Base-by-base conservation (phyloP, 1,140 invertebrate genomes). In the Temnothorax nylanderi region DNA sequence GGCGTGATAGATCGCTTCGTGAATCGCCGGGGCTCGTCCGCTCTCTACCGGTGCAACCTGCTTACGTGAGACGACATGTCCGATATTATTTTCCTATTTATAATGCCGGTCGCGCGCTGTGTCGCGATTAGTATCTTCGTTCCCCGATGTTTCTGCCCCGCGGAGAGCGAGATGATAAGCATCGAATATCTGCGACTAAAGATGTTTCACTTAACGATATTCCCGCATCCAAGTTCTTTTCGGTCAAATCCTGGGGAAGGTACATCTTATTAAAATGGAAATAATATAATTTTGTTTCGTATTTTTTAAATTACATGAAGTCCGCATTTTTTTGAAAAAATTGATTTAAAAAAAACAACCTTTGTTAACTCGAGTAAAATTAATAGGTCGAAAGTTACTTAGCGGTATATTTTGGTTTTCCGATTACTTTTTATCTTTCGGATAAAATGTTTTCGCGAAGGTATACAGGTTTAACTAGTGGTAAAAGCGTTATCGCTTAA, bases 11-110 rank as follows among this genome's bases (percentile, higher is more conserved):
- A 91, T 80, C 51, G 67, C 41, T 37, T 75, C 54, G 80, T 44
- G 80, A 84, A 75, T 76, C 64, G 54, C 32, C 32, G 26, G 51
- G 82, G 80, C 85, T 76, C 87, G 82, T 86, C 87, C 87, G 88
- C 84, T 91, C 88, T 91, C 89, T 91, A 90, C 84, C 71, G 87
- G 85, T 86, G 90, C 91, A 94, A 94, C 94, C 93, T 94, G 94
- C 93, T 95, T 93, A 92, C 91, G 86, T 87, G 89, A 56, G 64
- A 88, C 74, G 72, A 87, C 64, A 47, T 64, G 49, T 88, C 86
- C 86, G 85, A 93, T 94, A 93, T 94, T 91, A 95, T 95, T 94
- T 93, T 86, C 87, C 93, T 91, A 93, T 94, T 94, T 93, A 94
- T 92, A 93, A 93, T 93, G 92, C 90, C 64, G 88, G 58, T 85